phyloP scores from a whole-genome alignment of 1,140 invertebrate species.

The Akabosia matsudoensis region DNA sequence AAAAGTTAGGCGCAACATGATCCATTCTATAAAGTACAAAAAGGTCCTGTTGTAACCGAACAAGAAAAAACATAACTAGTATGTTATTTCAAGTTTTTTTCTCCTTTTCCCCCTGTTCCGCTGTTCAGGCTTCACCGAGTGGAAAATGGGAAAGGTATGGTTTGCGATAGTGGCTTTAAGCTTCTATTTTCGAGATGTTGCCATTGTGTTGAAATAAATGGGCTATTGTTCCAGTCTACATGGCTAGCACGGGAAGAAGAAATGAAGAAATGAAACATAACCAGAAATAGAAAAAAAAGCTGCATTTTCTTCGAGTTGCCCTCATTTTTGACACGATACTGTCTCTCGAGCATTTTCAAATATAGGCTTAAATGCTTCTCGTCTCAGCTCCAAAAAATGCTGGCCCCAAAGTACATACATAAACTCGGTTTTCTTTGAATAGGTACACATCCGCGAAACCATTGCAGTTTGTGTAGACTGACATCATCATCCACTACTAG shows the following conservation, averaged over 20 bases:
- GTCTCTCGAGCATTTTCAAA: too few species aligned
- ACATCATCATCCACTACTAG: not conserved
- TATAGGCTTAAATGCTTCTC: too few species aligned
- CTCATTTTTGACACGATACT: too few species aligned
- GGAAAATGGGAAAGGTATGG: not conserved
- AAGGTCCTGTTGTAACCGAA: not conserved
- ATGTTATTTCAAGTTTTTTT: slow-evolving; percentile 9
- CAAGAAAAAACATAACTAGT: not conserved
- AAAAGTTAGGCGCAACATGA: slow-evolving; percentile 10
- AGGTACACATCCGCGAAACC: too few species aligned
- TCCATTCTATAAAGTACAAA: slow-evolving; percentile 10
- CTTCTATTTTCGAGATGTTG: too few species aligned
- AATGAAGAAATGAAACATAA: too few species aligned
- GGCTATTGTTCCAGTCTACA: not conserved
- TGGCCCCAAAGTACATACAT: too few species aligned
- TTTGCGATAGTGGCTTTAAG: not conserved
- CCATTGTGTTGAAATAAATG: not conserved
- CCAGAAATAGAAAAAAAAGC: not conserved
- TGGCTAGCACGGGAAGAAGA: not conserved
- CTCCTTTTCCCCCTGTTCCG: not conserved
- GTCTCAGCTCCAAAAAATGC: too few species aligned
- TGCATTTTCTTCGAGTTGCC: not conserved
- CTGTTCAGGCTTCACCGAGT: not conserved
- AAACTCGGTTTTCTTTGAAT: not conserved
- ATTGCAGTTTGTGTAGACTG: not conserved